phyloP scores from a whole-genome alignment of 2,888 invertebrate genomes.

The Eumacrocentrus americanus region DNA sequence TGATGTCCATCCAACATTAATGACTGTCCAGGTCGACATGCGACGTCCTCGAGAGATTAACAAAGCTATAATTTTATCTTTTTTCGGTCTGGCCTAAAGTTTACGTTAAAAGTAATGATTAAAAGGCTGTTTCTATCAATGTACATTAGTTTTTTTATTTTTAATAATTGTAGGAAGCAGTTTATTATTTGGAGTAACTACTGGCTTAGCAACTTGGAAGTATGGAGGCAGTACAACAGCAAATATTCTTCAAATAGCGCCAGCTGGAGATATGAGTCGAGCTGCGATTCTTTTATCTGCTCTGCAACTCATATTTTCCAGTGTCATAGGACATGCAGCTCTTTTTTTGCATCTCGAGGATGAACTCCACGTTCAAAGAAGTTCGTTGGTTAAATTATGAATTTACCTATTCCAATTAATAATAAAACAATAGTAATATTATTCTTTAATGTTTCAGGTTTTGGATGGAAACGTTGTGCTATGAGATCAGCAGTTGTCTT shows the following conservation, averaged over 20 bases:
- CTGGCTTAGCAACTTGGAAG: slow-evolving; percentile 68
- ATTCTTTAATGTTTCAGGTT: slow-evolving; percentile 70
- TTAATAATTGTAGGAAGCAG: slow-evolving; percentile 64
- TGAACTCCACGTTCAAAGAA: slow-evolving; percentile 72
- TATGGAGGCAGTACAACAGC: slow-evolving; percentile 70
- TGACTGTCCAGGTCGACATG: slow-evolving; percentile 94
- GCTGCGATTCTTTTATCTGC: slow-evolving; percentile 77
- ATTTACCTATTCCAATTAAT: not conserved
- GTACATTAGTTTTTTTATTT: no score
- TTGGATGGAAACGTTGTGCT: slow-evolving; percentile 75
- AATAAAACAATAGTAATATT: no score
- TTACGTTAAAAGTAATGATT: not conserved
- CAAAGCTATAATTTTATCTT: slow-evolving; percentile 74
- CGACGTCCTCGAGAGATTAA: slow-evolving; percentile 75
- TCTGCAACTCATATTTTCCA: slow-evolving; percentile 77
- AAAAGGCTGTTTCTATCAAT: not conserved
- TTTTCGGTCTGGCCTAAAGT: slow-evolving; percentile 65
- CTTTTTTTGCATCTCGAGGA: slow-evolving; percentile 85
- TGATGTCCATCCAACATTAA: slow-evolving; percentile 82
- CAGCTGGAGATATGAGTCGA: slow-evolving; percentile 69
- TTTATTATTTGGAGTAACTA: slow-evolving; percentile 70
- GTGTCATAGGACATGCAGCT: slow-evolving; percentile 79
- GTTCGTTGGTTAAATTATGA: slow-evolving; percentile 61
- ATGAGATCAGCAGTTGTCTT: slow-evolving; percentile 74
- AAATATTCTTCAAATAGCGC: slow-evolving; percentile 73